Base-by-base conservation (phyloP, 1,140 invertebrate species). In the silkworm (Bombyx mori) region DNA sequence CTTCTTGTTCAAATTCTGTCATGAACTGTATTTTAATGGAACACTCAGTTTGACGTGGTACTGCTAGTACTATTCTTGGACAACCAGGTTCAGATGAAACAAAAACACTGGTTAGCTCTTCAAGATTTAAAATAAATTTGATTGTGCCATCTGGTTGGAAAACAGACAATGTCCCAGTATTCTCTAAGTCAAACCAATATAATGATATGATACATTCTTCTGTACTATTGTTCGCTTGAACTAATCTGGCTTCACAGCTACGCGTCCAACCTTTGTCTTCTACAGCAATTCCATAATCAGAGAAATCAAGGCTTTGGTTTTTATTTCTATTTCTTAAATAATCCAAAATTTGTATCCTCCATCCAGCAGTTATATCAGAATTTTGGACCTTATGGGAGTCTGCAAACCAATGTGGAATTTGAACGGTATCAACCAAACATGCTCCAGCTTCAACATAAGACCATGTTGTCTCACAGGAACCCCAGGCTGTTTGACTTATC, bases 221-320 rank as follows among this genome's bases (percentile, higher is more conserved):
- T 80, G 91, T 93, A 4, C 81, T 85, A 46, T 85, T 88, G 64
- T 86, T 90, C 42, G 88, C 83, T 74, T 90, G 90, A 52, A 93
- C 88, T 76, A 91, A 90, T 68, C 93, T 90, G 6, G 93, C 93
- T 72, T 94, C 92, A 26, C 93, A 93, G 62, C 91, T 93, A 71
- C 95, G 94, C 0, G 94, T 90, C 94, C 95, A 96, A 0, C 94
- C 95, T 26, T 92, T 93, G 69, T 93, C 93, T 88, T 96, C 94
- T 49, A 96, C 89, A 10, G 94, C 95, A 71, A 91, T 90, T 75
- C 93, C 92, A 81, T 91, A 94, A 48, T 88, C 82, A 12, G 89
- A 82, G 56, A 91, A 86, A 69, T 92, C 89, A 54, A 88, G 68
- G 42, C 88, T 66, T 63, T 89, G 73, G 50, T 81, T 65, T 53